phyloP scores from a whole-genome alignment of 2,113 vertebrate species.

The Anas platyrhynchos region DNA sequence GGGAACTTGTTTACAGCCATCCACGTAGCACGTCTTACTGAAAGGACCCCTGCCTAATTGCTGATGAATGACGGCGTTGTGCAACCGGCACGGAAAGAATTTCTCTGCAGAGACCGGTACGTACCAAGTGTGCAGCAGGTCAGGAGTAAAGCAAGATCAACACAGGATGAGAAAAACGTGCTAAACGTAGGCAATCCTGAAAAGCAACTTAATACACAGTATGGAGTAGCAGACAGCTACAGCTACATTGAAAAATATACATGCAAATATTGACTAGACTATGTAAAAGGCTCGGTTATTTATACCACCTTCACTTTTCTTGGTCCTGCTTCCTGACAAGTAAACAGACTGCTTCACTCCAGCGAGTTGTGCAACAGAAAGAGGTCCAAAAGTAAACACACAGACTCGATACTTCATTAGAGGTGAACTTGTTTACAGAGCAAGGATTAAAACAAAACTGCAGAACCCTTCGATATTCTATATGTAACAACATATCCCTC shows the following conservation, averaged over 20 bases:
- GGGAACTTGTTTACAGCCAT: background rate
- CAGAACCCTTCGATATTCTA: background rate
- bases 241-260: background rate
- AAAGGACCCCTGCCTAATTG: conserved; percentile 1
- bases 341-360: conserved; percentile 41
- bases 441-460: conserved; percentile 9
- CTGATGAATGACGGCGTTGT: background rate
- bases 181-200: fast-evolving
- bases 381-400: conserved; percentile 34
- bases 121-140: fast-evolving
- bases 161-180: background rate
- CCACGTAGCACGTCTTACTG: background rate
- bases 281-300: conserved; percentile 27
- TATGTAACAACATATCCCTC: background rate
- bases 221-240: background rate
- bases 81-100: background rate
- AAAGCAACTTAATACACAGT: background rate
- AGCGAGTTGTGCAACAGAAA: conserved; percentile 12
- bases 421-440: conserved; percentile 50
- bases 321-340: conserved; percentile 16
- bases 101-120: background rate
- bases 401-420: conserved; percentile 13
- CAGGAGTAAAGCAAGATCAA: background rate
- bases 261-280: conserved; percentile 37
- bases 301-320: conserved; percentile 27